Conservation (phyloP, 2,797 vertebrate genomes). For the Macrochelys suwanniensis region DNA sequence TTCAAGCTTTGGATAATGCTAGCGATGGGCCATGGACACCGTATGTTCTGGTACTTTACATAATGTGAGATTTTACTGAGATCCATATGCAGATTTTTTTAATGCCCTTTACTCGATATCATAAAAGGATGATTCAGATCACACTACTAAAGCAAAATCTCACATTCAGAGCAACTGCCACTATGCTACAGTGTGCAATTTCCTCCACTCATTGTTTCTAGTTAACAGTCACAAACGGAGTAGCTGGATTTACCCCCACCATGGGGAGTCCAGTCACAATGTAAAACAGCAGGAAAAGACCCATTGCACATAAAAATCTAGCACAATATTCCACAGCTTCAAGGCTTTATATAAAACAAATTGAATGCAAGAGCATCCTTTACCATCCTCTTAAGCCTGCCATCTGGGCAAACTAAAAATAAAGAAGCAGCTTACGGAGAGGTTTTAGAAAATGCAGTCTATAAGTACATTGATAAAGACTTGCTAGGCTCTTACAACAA, state of each 20-base stretch:
- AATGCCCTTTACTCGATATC: no score
- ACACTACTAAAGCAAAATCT: not conserved
- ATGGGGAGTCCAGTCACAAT: not conserved
- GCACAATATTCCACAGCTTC: not conserved
- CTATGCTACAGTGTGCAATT: not conserved
- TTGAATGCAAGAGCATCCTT: not conserved
- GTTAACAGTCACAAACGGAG: not conserved
- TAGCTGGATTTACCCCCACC: not conserved
- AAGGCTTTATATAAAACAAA: constrained; percentile 1
- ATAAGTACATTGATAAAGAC: not conserved
- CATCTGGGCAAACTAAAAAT: constrained; percentile 61
- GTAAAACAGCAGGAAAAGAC: not conserved
- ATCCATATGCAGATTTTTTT: no score
- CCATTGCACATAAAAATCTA: not conserved
- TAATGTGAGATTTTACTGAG: not conserved
- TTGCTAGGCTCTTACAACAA: not conserved
- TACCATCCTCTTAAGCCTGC: constrained; percentile 16
- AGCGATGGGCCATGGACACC: not conserved
- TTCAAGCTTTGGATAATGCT: not conserved
- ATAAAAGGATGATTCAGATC: not conserved
- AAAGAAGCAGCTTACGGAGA: constrained; percentile 30
- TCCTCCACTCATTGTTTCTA: not conserved
- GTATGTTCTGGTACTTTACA: not conserved
- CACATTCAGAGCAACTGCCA: not conserved
- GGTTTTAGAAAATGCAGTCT: constrained; percentile 16